phyloP scores from a whole-genome alignment of 2,113 vertebrate genomes.

The Vombatus ursinus region DNA sequence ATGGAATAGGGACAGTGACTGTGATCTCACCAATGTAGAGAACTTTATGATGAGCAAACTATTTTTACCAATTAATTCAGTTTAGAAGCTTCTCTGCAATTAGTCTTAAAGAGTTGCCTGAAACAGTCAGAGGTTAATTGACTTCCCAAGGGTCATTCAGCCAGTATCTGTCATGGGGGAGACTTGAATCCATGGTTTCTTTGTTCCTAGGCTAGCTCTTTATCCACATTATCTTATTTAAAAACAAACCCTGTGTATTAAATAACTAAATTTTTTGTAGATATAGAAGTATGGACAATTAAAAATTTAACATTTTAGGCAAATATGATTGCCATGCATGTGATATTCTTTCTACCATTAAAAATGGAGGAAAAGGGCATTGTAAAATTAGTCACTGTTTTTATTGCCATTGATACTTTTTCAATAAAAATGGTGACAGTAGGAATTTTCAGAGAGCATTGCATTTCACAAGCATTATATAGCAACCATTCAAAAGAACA shows the following conservation, averaged over 20 bases:
- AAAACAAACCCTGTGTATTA: too few species aligned
- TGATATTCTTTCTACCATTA: not conserved
- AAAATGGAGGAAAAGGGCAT: not conserved
- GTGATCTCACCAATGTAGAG: not conserved
- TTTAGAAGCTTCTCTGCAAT: not conserved
- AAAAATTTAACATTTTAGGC: not conserved
- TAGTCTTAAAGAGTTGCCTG: not conserved
- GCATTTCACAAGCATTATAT: not conserved
- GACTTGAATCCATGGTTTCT: not conserved
- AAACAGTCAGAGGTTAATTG: not conserved
- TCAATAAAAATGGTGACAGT: not conserved
- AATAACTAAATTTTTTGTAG: not conserved
- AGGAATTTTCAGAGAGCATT: not conserved
- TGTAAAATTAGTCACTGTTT: not conserved
- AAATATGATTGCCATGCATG: not conserved
- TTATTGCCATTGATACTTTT: not conserved
- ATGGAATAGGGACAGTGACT: not conserved
- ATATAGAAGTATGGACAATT: not conserved
- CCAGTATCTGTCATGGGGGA: not conserved
- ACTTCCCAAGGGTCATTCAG: not conserved
- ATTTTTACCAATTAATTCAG: not conserved
- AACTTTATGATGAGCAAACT: not conserved
- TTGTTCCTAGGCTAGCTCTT: not conserved
- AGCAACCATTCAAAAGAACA: not conserved
- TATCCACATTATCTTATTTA: not conserved